A percentile compares a stretch with the other conserved stretches of the same genome.
phyloP scores from a whole-genome alignment of 2,113 vertebrate genomes.

The Caloenas nicobarica region DNA sequence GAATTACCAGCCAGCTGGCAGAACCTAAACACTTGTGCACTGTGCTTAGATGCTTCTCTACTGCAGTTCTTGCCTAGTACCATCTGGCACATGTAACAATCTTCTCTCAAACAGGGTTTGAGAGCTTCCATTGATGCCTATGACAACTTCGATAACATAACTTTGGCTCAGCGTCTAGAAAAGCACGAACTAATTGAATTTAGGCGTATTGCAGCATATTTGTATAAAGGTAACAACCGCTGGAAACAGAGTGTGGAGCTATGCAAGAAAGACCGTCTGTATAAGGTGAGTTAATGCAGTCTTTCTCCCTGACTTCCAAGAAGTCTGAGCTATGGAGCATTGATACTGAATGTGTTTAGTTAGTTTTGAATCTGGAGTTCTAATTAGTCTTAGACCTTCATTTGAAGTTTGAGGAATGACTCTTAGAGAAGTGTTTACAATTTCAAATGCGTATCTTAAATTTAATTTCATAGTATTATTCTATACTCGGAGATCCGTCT shows the following conservation, averaged over 20 bases:
- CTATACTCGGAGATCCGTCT: background rate
- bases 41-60: background rate
- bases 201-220: conserved; percentile 86
- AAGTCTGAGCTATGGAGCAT: background rate
- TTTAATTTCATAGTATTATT: background rate
- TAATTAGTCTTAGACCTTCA: background rate
- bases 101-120: conserved; percentile 77
- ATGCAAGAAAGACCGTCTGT: conserved; percentile 91
- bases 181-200: conserved; percentile 92
- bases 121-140: conserved; percentile 89
- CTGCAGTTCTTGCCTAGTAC: background rate
- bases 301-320: background rate
- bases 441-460: background rate
- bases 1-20: background rate
- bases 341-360: background rate
- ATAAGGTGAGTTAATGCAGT: conserved; percentile 78
- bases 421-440: background rate
- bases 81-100: background rate
- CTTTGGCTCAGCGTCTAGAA: conserved; percentile 86
- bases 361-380: background rate
- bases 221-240: conserved; percentile 89
- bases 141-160: conserved; percentile 90
- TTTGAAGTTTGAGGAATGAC: background rate
- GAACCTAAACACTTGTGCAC: background rate
- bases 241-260: conserved; percentile 94